Base-by-base conservation (phyloP, 2,888 invertebrate species). In the Palloptera scutellata region DNA sequence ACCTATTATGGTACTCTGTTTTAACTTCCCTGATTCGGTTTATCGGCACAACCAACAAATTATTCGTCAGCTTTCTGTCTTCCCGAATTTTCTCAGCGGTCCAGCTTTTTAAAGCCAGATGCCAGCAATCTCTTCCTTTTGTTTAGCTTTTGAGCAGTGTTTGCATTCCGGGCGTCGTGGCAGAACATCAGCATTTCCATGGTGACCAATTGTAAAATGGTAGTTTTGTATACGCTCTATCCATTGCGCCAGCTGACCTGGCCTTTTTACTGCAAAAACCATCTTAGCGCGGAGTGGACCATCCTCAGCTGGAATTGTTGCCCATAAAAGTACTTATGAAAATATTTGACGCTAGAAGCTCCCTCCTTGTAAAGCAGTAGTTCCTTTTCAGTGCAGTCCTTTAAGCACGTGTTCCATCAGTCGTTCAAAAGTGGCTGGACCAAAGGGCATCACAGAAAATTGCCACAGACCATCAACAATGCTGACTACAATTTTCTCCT, bases 351-450 rank as follows among this genome's bases (percentile, higher is more conserved):
- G 53, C 53, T n/a, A n/a, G n/a, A n/a, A n/a, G n/a, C n/a, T n/a
- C n/a, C n/a, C n/a, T n/a, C 9, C 17, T 10, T n/a, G n/a, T n/a
- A n/a, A n/a, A n/a, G n/a, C n/a, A n/a, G n/a, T n/a, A n/a, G n/a
- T n/a, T n/a, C n/a, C n/a, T 15, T 53, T 53, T 15, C 53, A 53
- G 53, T 53, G 53, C 9, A 53, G 53, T 15, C 42, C 59, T 9
- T 10, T 20, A 11, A 13, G 17, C 5, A 59, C n/a, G 8, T 17
- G n/a, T 43, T 59, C 59, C 42, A 20, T 59, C 12, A 59, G 17
- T n/a, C 30, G 59, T 43, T 59, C 15, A 15, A 59, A 59, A 12
- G 53, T 53, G 9, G 53, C 53, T 53, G 53, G 53, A 9, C 53
- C 17, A 53, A 53, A 53, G 9, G 53, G 53, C 53, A 53, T 53